Conservation (phyloP, 2,888 invertebrate genomes). For the Salpingus planirostris region DNA sequence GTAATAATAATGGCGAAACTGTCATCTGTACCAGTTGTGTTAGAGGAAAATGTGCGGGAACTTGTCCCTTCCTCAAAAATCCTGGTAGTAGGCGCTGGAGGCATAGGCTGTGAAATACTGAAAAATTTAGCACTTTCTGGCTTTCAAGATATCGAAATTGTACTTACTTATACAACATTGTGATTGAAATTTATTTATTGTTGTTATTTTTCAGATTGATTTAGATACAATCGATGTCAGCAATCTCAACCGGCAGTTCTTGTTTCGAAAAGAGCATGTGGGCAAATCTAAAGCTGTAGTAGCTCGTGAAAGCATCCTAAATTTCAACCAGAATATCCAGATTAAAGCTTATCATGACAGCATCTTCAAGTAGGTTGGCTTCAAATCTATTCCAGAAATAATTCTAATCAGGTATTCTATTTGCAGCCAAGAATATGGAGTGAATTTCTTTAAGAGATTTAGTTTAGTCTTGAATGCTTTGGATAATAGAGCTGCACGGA, state of each 20-base stretch:
- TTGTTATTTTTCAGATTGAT: slow-evolving; percentile 75
- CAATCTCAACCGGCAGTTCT: slow-evolving; percentile 96
- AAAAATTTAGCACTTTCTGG: slow-evolving; percentile 95
- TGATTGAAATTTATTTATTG: slow-evolving; percentile 3
- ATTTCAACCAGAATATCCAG: slow-evolving; percentile 80
- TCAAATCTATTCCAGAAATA: no score
- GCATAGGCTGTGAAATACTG: slow-evolving; percentile 97
- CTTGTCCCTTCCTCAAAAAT: slow-evolving; percentile 54
- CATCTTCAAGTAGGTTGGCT: slow-evolving; percentile 80
- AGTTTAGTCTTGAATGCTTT: slow-evolving; percentile 90
- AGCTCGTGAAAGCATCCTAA: slow-evolving; percentile 79
- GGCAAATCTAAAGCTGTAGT: slow-evolving; percentile 94
- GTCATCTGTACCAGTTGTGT: no score
- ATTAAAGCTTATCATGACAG: slow-evolving; percentile 90
- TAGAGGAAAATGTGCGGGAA: no score
- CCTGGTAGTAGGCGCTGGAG: slow-evolving; percentile 92
- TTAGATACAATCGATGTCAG: slow-evolving; percentile 99
- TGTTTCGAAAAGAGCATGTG: slow-evolving; percentile 98
- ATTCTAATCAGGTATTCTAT: slow-evolving; percentile 47
- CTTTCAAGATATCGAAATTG: slow-evolving; percentile 88
- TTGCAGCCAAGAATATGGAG: slow-evolving; percentile 76
- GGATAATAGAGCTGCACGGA: slow-evolving; percentile 92
- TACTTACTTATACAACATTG: slow-evolving; percentile 37
- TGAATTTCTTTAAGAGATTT: slow-evolving; percentile 87
- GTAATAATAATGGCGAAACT: no score